These are phyloP conservation scores for Pteronotus mesoamericanus DNA, from an alignment of 2,797 vertebrate species.

Conservation along the genomic window DNA sequence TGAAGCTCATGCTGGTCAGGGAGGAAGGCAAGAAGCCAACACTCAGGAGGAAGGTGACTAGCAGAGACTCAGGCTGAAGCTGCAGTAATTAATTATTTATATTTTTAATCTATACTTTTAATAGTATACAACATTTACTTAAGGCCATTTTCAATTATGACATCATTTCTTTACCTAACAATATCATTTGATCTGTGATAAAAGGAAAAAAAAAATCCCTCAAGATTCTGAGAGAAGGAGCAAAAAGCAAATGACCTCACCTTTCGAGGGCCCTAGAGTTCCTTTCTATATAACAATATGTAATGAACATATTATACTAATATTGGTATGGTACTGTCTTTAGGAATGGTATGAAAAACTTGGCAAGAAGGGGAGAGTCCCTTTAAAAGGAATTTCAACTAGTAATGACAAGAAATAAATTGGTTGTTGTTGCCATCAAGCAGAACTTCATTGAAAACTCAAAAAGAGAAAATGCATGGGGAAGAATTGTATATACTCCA, in stretches of 20 bases:
- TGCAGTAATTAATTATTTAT: too few relatives aligned
- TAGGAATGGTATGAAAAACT: neutral
- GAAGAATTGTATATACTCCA: neutral
- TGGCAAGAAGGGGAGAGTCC: neutral
- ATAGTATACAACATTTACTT: neutral
- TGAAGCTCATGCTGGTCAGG: too few relatives aligned
- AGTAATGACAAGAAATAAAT: neutral
- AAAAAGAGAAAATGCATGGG: neutral
- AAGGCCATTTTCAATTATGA: neutral
- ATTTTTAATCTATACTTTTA: neutral
- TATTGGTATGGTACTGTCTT: neutral
- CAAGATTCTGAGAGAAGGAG: neutral
- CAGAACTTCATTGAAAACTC: neutral
- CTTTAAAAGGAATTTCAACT: constrained; percentile 12
- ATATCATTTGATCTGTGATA: neutral
- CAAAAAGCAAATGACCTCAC: neutral
- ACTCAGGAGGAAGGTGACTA: too few relatives aligned
- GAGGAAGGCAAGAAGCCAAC: too few relatives aligned
- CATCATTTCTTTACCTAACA: neutral
- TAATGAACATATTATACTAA: neutral
- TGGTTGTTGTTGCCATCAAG: neutral
- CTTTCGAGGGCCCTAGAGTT: neutral
- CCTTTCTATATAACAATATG: neutral
- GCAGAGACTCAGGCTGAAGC: too few relatives aligned
- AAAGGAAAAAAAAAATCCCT: neutral